Evolutionary conservation across 2,888 invertebrate genomes (phyloP).

Genomic region (Eristalis intricaria): DNA sequence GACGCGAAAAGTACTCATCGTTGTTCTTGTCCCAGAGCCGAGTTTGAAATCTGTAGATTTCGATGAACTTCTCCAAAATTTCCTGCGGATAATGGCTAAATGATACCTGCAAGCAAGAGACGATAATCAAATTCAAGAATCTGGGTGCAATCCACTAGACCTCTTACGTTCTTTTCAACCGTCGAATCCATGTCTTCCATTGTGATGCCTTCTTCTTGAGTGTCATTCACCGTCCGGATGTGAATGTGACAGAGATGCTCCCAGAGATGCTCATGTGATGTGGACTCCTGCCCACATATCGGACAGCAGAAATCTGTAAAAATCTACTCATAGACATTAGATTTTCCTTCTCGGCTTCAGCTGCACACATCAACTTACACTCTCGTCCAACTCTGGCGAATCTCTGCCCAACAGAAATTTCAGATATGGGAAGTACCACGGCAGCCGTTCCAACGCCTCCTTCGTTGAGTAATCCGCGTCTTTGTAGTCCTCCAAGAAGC

Average conservation of each 20-base stretch:
- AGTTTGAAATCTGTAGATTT: slow-evolving; percentile 44
- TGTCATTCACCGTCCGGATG: not conserved
- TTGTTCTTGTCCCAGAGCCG: slow-evolving; percentile 56
- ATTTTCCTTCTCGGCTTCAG: too few species aligned
- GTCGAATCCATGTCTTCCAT: not conserved
- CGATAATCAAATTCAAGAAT: not conserved
- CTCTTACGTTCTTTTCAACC: not conserved
- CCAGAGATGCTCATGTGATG: slow-evolving; percentile 45
- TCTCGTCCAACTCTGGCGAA: slow-evolving; percentile 40
- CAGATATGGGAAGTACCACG: slow-evolving; percentile 59
- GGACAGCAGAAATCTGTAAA: slow-evolving; percentile 58
- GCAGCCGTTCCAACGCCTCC: slow-evolving; percentile 28
- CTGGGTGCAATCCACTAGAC: not conserved
- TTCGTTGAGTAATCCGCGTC: slow-evolving; percentile 1
- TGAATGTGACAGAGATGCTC: slow-evolving; percentile 24
- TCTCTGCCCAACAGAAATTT: slow-evolving; percentile 44
- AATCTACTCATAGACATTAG: slow-evolving; percentile 21
- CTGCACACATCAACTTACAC: slow-evolving; percentile 24
- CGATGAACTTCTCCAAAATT: slow-evolving; percentile 55
- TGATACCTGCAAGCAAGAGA: slow-evolving; percentile 23
- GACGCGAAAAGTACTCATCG: slow-evolving; percentile 47
- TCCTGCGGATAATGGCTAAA: slow-evolving; percentile 29
- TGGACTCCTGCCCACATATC: slow-evolving; percentile 27
- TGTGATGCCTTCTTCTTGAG: not conserved
- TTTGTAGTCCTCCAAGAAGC: slow-evolving; percentile 58